Evolutionary conservation across 1,140 invertebrate species (phyloP), one percentile per base, ranked within the genome.

Genomic region (Zophobas morio): DNA sequence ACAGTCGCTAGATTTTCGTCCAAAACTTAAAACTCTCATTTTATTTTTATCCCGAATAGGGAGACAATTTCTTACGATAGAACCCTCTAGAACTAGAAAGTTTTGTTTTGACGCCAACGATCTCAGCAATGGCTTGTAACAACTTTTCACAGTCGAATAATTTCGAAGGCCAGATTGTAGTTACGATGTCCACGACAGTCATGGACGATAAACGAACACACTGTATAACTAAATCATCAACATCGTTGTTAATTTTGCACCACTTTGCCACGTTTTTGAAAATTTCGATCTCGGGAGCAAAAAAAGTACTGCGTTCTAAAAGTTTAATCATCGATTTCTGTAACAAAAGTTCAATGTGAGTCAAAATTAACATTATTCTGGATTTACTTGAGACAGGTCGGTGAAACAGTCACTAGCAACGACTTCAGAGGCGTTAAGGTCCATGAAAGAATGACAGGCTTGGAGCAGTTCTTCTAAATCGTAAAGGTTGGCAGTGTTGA

Each of bases 271-370:
- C 54, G 3, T 34, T 34, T 34, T 57, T 35, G 8, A 57, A 57
- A 34, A 57, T 57, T 57, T 33, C 54, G 34, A 57, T 57, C 35
- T 57, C 54, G 4, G 33, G 54, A 20, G 54, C 54, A 57, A 2
- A 5, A 57, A 57, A 57, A 35, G 34, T 34, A 35, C 35, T 34
- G 33, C 54, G 33, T 57, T 57, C 3, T 35, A 57, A 35, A 3
- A 57, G 32, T 4, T 35, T 35, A 35, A 57, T 35, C 34, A 35
- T 5, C 34, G 54, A 57, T 4, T 4, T 36, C 54, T 57, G 34
- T 5, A 57, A 36, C 8, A 57, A 1, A 57, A 46, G 42, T 8
- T 33, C 34, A 57, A 8, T 34, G 3, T 6, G 20, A 34, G 33
- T 36, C 33, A 57, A 5, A 57, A 36, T 33, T 34, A 57, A 4